Evolutionary conservation across 2,888 invertebrate genomes (phyloP).

Genomic region (Rhingia rostrata): DNA sequence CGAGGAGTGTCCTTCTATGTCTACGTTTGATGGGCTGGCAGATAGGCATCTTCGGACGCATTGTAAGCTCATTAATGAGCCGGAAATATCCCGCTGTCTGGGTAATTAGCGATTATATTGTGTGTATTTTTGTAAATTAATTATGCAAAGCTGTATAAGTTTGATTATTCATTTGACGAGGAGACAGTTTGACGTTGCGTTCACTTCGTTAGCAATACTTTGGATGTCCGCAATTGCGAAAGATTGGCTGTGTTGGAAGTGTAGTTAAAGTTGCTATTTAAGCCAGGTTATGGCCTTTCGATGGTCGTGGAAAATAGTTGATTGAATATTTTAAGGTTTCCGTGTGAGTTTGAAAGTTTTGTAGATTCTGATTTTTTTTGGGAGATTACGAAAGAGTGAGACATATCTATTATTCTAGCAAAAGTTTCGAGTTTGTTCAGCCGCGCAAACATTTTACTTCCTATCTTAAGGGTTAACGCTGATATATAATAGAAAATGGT

Average conservation of each 20-base stretch:
- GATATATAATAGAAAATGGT: too few relatives aligned
- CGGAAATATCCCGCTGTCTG: constrained; percentile 64
- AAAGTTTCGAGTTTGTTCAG: too few relatives aligned
- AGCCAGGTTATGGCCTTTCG: too few relatives aligned
- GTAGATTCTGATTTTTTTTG: too few relatives aligned
- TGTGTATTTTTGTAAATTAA: constrained; percentile 53
- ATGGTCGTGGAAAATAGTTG: too few relatives aligned
- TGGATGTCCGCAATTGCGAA: constrained; percentile 17
- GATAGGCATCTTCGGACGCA: constrained; percentile 26
- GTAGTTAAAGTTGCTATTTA: neutral
- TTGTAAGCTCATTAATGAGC: constrained; percentile 27
- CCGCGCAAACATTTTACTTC: too few relatives aligned
- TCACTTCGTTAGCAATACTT: neutral
- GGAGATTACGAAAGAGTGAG: too few relatives aligned
- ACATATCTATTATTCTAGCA: too few relatives aligned
- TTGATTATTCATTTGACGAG: constrained; percentile 13
- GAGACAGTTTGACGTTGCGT: constrained; percentile 8
- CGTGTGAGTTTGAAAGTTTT: too few relatives aligned
- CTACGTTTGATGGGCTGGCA: constrained; percentile 27
- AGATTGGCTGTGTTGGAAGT: constrained; percentile 1
- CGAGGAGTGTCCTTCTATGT: constrained; percentile 30
- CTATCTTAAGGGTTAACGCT: too few relatives aligned
- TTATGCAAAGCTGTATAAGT: constrained; percentile 53
- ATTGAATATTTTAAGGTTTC: too few relatives aligned
- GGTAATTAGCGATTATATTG: constrained; percentile 55